These are phyloP conservation scores for Azemiops feae DNA, from an alignment of 2,113 vertebrate species.

Conservation along the genomic window DNA sequence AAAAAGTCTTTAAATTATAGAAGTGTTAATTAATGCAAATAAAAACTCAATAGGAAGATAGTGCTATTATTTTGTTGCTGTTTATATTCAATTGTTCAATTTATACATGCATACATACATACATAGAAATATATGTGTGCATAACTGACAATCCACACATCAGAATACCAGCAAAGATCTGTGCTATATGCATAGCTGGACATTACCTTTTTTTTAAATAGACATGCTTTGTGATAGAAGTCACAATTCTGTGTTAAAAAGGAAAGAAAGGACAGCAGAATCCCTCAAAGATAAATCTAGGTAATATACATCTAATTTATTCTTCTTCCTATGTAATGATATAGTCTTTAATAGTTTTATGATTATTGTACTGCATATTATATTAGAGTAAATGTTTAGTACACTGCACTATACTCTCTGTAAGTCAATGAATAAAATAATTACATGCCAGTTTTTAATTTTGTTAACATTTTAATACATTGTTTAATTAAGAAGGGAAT, in stretches of 20 bases:
- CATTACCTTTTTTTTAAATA: background rate
- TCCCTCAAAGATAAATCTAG: background rate
- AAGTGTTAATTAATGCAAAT: background rate
- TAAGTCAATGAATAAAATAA: conserved; percentile 20
- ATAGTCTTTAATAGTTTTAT: conserved; percentile 11
- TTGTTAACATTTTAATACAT: conserved; percentile 26
- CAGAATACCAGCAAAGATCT: conserved; percentile 1
- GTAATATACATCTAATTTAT: conserved; percentile 4
- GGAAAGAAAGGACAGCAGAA: background rate
- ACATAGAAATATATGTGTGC: background rate
- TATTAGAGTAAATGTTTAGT: conserved; percentile 4
- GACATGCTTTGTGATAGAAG: background rate
- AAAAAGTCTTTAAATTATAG: conserved; percentile 1
- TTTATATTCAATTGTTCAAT: background rate
- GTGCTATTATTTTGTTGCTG: conserved; percentile 1
- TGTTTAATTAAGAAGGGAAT: conserved; percentile 39
- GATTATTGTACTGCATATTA: background rate
- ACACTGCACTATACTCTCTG: background rate
- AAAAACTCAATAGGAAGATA: background rate
- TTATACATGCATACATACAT: background rate
- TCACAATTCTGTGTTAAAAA: background rate
- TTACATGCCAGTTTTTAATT: background rate
- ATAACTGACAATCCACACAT: background rate
- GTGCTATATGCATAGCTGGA: conserved; percentile 7
- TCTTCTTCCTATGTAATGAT: background rate